These are phyloP conservation scores for Silurus lanzhouensis DNA, from an alignment of 2,797 vertebrate genomes.

Conservation along the genomic window DNA sequence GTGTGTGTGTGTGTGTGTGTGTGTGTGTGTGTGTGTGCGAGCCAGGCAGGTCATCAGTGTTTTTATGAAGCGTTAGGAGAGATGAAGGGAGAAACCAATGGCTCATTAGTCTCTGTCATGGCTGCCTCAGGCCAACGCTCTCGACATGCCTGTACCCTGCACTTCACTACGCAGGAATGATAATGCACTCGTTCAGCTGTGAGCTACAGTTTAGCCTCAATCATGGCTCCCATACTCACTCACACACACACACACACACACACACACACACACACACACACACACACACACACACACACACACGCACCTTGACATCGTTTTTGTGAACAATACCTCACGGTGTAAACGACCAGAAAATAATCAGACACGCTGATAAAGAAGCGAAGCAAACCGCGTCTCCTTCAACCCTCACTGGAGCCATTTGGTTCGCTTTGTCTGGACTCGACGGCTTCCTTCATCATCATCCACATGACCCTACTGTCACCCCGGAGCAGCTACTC, in stretches of 20 bases:
- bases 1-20: neutral
- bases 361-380: neutral
- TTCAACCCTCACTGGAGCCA: conserved; percentile 42
- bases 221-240: neutral
- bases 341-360: neutral
- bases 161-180: neutral
- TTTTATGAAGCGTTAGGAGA: conserved; percentile 71
- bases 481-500: conserved; percentile 21
- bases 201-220: conserved; percentile 33
- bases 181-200: conserved; percentile 30
- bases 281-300: neutral
- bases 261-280: no score
- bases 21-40: conserved; percentile 1
- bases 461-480: conserved; percentile 70
- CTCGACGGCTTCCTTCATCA: conserved; percentile 75
- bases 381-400: conserved; percentile 32
- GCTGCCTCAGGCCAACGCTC: neutral
- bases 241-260: neutral
- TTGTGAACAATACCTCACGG: neutral
- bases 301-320: neutral
- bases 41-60: conserved; percentile 65
- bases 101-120: conserved; percentile 71
- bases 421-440: conserved; percentile 61
- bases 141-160: conserved; percentile 1
- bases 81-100: conserved; percentile 68